phyloP scores from a whole-genome alignment of 2,113 vertebrate genomes.

The Nannobrachium achirus region DNA sequence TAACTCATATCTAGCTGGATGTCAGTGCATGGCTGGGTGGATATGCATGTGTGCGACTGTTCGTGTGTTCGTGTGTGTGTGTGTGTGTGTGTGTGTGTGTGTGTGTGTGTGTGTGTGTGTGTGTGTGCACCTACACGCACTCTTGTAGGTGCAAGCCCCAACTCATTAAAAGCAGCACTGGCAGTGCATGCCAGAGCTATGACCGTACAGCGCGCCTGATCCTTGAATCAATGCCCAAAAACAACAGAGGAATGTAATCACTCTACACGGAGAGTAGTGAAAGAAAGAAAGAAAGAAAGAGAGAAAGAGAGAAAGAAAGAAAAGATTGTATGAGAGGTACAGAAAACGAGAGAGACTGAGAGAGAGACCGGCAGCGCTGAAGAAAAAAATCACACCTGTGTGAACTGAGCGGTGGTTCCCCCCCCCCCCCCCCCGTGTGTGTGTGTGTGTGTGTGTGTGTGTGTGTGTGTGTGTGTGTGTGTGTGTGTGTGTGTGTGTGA shows the following conservation, averaged over 20 bases:
- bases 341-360: no score
- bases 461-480: no score
- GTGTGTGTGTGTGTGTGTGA: no score
- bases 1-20: slow-evolving; percentile 22
- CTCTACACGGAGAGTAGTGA: not conserved
- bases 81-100: slow-evolving; percentile 16
- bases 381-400: no score
- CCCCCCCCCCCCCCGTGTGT: no score
- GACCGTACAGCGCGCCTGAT: slow-evolving; percentile 48
- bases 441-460: no score
- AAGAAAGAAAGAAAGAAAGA: not conserved
- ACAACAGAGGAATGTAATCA: slow-evolving; percentile 66
- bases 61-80: slow-evolving; percentile 1
- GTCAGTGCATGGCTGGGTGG: slow-evolving; percentile 4
- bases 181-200: slow-evolving; percentile 64
- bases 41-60: slow-evolving; percentile 16
- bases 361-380: no score
- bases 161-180: slow-evolving; percentile 14
- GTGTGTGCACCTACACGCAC: not conserved
- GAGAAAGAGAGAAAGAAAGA: slow-evolving; percentile 2
- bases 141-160: not conserved
- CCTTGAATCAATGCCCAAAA: slow-evolving; percentile 64
- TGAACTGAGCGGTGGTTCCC: no score
- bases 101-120: slow-evolving; percentile 2
- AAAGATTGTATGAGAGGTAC: not conserved